Conservation (phyloP, 1,140 invertebrate species). For the Lordiphosa mommai region DNA sequence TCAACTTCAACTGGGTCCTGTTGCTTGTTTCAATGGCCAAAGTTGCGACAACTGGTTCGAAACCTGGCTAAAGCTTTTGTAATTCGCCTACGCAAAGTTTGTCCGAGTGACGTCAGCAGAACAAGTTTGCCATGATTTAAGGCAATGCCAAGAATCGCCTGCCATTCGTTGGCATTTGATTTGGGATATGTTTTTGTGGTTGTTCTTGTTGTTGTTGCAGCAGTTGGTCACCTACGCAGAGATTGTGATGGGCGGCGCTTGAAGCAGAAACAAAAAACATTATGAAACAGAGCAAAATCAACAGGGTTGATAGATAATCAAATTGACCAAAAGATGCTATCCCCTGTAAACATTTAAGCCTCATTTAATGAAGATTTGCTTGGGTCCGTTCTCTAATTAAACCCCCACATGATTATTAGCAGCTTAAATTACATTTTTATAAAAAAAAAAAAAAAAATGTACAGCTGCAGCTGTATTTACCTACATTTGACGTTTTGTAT, state of each 20-base stretch:
- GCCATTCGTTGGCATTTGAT: conserved; percentile 59
- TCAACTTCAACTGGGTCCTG: conserved; percentile 68
- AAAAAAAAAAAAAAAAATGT: too few relatives aligned
- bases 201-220: conserved; percentile 19
- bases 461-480: conserved; percentile 64
- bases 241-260: conserved; percentile 54
- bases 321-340: neutral
- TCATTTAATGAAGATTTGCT: conserved; percentile 2
- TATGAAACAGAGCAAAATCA: conserved; percentile 4
- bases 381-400: conserved; percentile 4
- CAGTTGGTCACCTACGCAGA: conserved; percentile 49
- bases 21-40: conserved; percentile 53
- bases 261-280: neutral
- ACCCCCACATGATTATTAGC: neutral
- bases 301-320: conserved; percentile 23
- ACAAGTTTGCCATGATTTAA: conserved; percentile 54
- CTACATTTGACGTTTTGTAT: conserved; percentile 29
- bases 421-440: conserved; percentile 5
- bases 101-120: conserved; percentile 48
- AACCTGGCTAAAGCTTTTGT: conserved; percentile 26
- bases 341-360: conserved; percentile 4
- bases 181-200: conserved; percentile 26
- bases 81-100: conserved; percentile 34
- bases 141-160: conserved; percentile 48
- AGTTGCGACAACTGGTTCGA: conserved; percentile 45